Conservation (phyloP, 2,113 vertebrate species). For the Brachyistius frenatus region DNA sequence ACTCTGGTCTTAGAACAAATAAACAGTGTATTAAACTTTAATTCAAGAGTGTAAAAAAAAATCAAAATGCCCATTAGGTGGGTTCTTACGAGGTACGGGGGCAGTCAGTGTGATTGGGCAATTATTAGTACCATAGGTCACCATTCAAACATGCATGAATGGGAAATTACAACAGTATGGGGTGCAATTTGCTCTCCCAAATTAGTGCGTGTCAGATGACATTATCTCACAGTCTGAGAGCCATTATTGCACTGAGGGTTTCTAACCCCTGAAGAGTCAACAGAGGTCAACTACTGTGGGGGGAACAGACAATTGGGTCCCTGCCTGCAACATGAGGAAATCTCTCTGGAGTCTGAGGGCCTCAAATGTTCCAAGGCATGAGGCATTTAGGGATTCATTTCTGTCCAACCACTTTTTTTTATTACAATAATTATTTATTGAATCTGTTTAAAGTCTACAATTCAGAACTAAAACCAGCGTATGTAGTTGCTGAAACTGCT, state of each 20-base stretch:
- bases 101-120: constrained; percentile 50
- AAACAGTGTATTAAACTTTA: constrained; percentile 50
- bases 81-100: constrained; percentile 61
- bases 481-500: constrained; percentile 31
- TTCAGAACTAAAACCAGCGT: constrained; percentile 20
- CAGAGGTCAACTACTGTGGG: constrained; percentile 70
- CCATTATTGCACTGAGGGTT: constrained; percentile 57
- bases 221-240: constrained; percentile 76
- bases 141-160: constrained; percentile 81
- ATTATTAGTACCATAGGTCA: constrained; percentile 78
- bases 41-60: constrained; percentile 58
- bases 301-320: constrained; percentile 44
- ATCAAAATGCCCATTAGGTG: constrained; percentile 65
- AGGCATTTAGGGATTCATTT: constrained; percentile 1
- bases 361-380: constrained; percentile 32
- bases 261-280: constrained; percentile 44
- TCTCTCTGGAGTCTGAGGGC: constrained; percentile 41
- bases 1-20: constrained; percentile 49
- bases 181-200: constrained; percentile 77
- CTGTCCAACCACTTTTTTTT: neutral
- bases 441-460: constrained; percentile 18
- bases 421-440: constrained; percentile 29
- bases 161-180: constrained; percentile 80
- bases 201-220: constrained; percentile 77
- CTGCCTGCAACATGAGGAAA: constrained; percentile 53